Evolutionary conservation across 2,888 invertebrate species (phyloP).

Genomic region (Lottia scabra): DNA sequence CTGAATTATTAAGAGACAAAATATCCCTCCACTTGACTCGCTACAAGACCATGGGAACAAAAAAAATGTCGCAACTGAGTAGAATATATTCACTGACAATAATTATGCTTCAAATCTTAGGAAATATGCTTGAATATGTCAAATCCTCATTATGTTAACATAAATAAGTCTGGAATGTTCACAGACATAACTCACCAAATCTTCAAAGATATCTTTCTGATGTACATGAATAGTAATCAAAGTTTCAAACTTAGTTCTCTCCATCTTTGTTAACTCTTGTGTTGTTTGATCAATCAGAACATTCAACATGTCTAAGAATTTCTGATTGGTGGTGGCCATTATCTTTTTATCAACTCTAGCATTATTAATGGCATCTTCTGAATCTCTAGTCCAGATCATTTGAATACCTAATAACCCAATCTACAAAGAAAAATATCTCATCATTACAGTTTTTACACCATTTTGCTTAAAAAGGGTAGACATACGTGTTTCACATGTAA

Average conservation of each 20-base stretch:
- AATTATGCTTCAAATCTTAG: no score
- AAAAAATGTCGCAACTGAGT: no score
- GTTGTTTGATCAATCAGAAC: conserved; percentile 96
- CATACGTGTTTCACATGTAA: no score
- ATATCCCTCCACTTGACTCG: no score
- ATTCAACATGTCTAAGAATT: conserved; percentile 91
- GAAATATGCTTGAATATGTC: no score
- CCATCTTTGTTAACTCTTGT: conserved; percentile 88
- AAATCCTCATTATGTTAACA: no score
- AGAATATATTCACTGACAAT: no score
- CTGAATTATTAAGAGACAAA: no score
- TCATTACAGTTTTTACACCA: no score
- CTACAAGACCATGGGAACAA: no score
- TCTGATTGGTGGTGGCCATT: conserved; percentile 94
- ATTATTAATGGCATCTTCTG: conserved; percentile 89
- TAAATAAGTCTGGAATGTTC: not conserved
- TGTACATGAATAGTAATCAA: conserved; percentile 97
- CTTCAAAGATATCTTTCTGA: conserved; percentile 96
- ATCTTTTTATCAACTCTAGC: conserved; percentile 93
- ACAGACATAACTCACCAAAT: conserved; percentile 77
- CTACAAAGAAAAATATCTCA: conserved; percentile 40
- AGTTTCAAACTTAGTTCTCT: conserved; percentile 95
- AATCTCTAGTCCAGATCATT: conserved; percentile 97
- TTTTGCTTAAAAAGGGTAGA: no score
- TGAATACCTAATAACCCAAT: conserved; percentile 91